Base-by-base conservation (phyloP, 2,888 invertebrate genomes). In the Smittia aterrima region DNA sequence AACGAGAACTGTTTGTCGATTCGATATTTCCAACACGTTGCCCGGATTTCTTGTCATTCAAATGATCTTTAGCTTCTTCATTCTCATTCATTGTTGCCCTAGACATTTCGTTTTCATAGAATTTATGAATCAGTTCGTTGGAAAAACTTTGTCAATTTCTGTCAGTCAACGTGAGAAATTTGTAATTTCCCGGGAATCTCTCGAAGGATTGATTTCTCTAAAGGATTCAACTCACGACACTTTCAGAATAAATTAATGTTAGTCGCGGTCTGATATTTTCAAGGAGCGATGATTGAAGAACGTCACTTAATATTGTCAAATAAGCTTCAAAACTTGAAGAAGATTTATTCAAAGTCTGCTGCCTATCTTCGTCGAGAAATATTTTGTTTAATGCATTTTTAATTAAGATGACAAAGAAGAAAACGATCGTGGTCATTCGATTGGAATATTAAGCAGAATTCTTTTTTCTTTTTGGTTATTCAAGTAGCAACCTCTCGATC, bases 301-400 rank as follows among this genome's bases (percentile, higher is more conserved):
- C 18, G 58, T 22, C 58, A 6, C 20, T 58, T 58, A 47, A 58
- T 58, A n/a, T 58, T 58, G 58, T 58, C 58, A 58, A 58, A 58
- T 58, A 58, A 18, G n/a, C n/a, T 58, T 58, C 58, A 58, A 58
- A 18, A 58, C 13, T 18, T 22, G 58, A 58, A 3, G 2, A 22
- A 58, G 22, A 58, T 58, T 58, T 20, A 58, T 58, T 58, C 58
- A 22, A 16, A 47, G 11, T 47, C 32, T 32, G 32, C 32, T 9
- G 3, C 9, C 32, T 9, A 32, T 32, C 32, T 3, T 9, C 32
- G 32, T 32, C 32, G 4, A 32, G 9, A 3, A 32, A 32, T n/a
- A 32, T 32, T 6, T 32, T 16, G n/a, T 18, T 54, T 54, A 71
- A 54, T 71, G 71, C 71, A 71, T 71, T 71, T 71, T 22, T 71